A percentile compares a stretch with the other conserved stretches of the same genome.
These are phyloP conservation scores for Riparia riparia DNA, from an alignment of 2,113 vertebrate genomes.

Conservation along the genomic window DNA sequence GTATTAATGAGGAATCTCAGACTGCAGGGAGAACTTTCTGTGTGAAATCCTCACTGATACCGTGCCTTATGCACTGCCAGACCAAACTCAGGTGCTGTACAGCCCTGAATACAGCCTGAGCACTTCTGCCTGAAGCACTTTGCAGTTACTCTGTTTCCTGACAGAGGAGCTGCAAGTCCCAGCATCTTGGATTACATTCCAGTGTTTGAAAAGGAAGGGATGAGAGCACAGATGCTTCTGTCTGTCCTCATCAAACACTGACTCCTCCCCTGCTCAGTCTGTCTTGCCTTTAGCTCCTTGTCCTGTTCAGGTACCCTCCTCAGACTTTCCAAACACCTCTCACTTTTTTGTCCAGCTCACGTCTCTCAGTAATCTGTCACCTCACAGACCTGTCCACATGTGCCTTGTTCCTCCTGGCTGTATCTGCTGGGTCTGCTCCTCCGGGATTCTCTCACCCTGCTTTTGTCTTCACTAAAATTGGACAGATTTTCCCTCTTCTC, in stretches of 20 bases:
- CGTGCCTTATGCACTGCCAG: background rate
- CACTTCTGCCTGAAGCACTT: background rate
- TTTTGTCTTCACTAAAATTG: background rate
- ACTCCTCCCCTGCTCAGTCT: background rate
- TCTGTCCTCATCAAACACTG: background rate
- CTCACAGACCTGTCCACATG: rapidly evolving
- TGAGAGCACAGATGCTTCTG: background rate
- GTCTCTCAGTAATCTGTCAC: background rate
- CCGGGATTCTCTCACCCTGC: background rate
- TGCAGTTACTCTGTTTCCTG: background rate
- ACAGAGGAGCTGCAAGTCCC: background rate
- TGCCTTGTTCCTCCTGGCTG: background rate
- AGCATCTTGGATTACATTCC: background rate
- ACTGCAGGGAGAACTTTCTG: background rate
- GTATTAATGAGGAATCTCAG: background rate
- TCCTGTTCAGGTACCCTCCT: background rate
- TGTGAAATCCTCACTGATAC: background rate
- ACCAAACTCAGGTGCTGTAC: background rate
- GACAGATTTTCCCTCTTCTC: background rate
- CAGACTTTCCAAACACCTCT: background rate
- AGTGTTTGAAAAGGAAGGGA: background rate
- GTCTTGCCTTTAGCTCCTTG: background rate
- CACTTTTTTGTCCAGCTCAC: background rate
- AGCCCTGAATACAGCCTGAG: background rate
- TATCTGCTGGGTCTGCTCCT: background rate